These are phyloP conservation scores for Hylyphantes graminicola DNA, from an alignment of 1,140 invertebrate genomes.

Conservation along the genomic window DNA sequence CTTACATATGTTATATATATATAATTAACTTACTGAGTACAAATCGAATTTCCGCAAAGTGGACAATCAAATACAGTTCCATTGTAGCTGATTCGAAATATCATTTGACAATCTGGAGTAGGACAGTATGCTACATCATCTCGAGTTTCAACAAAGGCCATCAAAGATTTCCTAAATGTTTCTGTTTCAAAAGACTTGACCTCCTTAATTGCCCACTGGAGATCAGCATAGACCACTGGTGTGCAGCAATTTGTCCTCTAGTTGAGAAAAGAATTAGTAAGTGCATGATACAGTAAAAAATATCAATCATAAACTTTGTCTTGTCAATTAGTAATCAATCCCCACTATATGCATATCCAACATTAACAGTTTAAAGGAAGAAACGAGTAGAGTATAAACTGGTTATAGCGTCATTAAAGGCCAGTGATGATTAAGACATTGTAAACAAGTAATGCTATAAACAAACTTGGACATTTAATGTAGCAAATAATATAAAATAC, in stretches of 20 bases:
- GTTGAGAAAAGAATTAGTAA: background rate
- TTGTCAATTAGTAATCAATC: too few relatives aligned
- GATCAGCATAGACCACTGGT: constrained; percentile 31
- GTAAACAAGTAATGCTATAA: too few relatives aligned
- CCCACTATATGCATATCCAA: too few relatives aligned
- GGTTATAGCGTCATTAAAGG: too few relatives aligned
- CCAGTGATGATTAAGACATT: too few relatives aligned
- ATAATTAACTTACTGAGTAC: constrained; percentile 47
- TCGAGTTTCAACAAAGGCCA: constrained; percentile 18
- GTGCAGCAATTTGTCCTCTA: background rate
- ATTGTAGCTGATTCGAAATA: constrained; percentile 30
- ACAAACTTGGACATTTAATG: too few relatives aligned
- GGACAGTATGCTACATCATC: constrained; percentile 47
- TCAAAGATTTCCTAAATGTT: constrained; percentile 30
- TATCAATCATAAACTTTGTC: background rate
- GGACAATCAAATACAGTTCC: constrained; percentile 33
- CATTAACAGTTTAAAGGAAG: too few relatives aligned
- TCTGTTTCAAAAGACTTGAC: constrained; percentile 10
- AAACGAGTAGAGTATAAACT: too few relatives aligned
- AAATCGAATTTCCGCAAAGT: constrained; percentile 28
- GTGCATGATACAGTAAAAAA: background rate
- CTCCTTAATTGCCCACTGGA: constrained; percentile 31
- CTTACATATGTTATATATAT: too few relatives aligned
- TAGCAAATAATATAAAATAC: too few relatives aligned
- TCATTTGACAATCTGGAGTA: constrained; percentile 55